Base-by-base conservation (phyloP, 1,140 invertebrate genomes). In the Panagrolaimus sp. region DNA sequence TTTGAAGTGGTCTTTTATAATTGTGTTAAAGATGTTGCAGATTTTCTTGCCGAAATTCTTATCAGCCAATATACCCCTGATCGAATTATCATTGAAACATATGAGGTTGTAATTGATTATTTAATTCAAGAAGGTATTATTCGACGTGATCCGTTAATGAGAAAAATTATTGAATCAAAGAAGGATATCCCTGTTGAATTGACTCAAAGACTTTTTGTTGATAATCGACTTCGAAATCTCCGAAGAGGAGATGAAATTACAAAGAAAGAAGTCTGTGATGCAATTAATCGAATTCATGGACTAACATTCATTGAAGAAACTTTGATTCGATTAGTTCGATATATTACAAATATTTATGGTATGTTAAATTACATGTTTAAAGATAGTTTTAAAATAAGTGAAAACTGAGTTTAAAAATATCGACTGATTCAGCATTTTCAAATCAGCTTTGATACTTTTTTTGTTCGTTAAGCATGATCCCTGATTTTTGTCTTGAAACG, bases 1-100 rank as follows among this genome's bases (percentile, higher is more conserved):
- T 58, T 26, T 58, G 52, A 58, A 58, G 52, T 58, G 10, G 21
- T 58, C 17, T 58, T 26, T 28, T 58, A 58, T 28, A 58, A 58
- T n/a, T 21, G 52, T 21, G 21, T 58, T 12, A 58, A 58, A 58
- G 52, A 58, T 28, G 52, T 28, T 24, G 52, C 52, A 21, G 52
- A 58, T 21, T 21, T 21, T 14, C 52, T 58, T 2, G 52, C 52
- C 0, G 21, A 58, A 14, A 58, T 58, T 21, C 21, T 58, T 28
- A 8, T 28, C n/a, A 12, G 14, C 17, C 21, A 28, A 8, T 21
- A 12, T 21, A 21, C 10, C 5, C 10, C n/a, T 28, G 52, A 58
- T 17, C 10, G 10, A n/a, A 10, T 21, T 0, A 28, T 58, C n/a
- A 14, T 24, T 24, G 52, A 58, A 58, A 28, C 52, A 1, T 58